Evolutionary conservation across 2,888 invertebrate species (phyloP), one percentile per base, ranked within the genome.

Genomic region (Actias luna): DNA sequence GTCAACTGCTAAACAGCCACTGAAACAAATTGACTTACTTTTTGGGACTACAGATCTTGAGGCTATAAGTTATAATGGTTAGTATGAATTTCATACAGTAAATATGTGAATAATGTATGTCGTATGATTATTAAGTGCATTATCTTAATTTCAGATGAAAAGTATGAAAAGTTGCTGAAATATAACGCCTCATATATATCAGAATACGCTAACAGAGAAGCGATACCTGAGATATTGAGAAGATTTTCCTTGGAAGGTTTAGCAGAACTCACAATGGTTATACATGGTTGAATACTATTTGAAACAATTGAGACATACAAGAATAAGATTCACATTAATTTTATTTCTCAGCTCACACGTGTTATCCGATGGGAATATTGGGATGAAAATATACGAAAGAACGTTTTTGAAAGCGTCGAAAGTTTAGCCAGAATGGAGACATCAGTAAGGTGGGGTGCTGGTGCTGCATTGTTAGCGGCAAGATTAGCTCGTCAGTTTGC

Each of bases 1-100:
- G 33, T 88, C 93, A n/a, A 83, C 94, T 59, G 82, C 91, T 62
- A 83, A 82, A 62, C 79, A 94, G 63, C 86, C 91, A 64, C 93
- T 90, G 71, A 83, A 92, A 63, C 93, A 94, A 80, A 93, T 96
- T 18, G 95, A 96, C 33, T 84, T 96, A 58, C 84, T 96, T 62
- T 92, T 95, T 60, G 96, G 96, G 27, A 93, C 95, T 60, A 94
- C 94, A n/a, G 94, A 94, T 72, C 94, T 95, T 69, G 95, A 95
- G 79, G 94, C 94, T 33, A 89, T 95, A 55, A 93, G 94, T 69
- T 87, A 94, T 70, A 87, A 93, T 73, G 90, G 94, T 93, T 74
- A 70, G 84, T 75, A 67, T n/a, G n/a, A n/a, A n/a, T n/a, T n/a
- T n/a, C n/a, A n/a, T 65, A 39, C 33, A 33, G 33, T 33, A 18